Base-by-base conservation (phyloP, 2,113 vertebrate species). In the Colaptes auratus region DNA sequence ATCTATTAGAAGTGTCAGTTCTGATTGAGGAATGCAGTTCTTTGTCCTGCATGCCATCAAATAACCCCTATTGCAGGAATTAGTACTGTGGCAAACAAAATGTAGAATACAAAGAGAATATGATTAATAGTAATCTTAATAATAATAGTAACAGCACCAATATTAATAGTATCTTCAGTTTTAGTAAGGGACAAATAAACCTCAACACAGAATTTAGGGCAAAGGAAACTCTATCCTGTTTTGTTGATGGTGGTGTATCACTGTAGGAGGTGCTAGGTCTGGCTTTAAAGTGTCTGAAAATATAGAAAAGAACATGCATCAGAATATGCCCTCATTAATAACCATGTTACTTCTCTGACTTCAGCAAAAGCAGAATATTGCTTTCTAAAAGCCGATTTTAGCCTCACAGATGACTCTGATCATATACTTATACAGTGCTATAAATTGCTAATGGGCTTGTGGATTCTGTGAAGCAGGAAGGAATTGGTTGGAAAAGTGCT, bases 381-480 rank as follows among this genome's bases (percentile, higher is more conserved):
- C 73, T 90, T 96, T 95, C 93, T 86, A 91, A 95, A 92, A 91
- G 85, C 15, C 78, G 91, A 88, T 83, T 92, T 89, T 86, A 88
- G 85, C 75, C 58, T 92, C 85, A 28, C 58, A 89, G 80, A 92
- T 91, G 72, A 95, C 66, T 93, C 82, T 90, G 89, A 81, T 94
- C 87, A 42, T 88, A 79, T 60, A 76, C 85, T 94, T 89, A 63
- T 19, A 87, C 39, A 89, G 86, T 87, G 71, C 94, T 96, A 96
- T 92, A 96, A 95, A 96, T 95, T 95, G 76, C 82, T 95, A 94
- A 91, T 72, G 65, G 88, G 60, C 77, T 89, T 75, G 70, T 93
- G 79, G 73, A 91, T 90, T 90, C 79, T 88, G 53, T 81, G 92
- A 92, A 93, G 72, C 82, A 91, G 94, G 95, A 96, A 96, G 91